Evolutionary conservation across 1,140 invertebrate genomes (phyloP).

Genomic region (Drosophila micromelanica): DNA sequence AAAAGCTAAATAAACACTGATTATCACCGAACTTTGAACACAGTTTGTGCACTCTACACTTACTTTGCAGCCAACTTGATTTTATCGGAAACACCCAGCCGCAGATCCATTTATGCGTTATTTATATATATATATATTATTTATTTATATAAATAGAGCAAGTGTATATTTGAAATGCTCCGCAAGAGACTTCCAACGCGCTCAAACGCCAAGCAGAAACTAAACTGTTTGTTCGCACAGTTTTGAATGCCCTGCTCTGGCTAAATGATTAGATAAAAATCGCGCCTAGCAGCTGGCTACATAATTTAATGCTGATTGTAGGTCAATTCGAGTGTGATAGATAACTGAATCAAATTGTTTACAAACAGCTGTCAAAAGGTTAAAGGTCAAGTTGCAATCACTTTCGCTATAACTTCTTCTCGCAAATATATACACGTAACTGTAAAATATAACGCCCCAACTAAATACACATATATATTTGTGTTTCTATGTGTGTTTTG

Average conservation of each 20-base stretch:
- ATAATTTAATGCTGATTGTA: constrained; percentile 7
- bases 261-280: constrained; percentile 46
- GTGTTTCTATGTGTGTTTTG: background rate
- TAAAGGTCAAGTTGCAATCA: constrained; percentile 14
- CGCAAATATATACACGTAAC: background rate
- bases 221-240: constrained; percentile 31
- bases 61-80: constrained; percentile 61
- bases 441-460: background rate
- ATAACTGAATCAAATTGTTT: constrained; percentile 4
- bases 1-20: background rate
- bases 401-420: background rate
- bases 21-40: background rate
- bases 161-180: constrained; percentile 24
- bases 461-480: background rate
- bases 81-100: constrained; percentile 56
- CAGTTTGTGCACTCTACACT: constrained; percentile 24
- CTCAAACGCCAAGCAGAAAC: constrained; percentile 59
- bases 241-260: constrained; percentile 42
- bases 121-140: constrained; percentile 10
- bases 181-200: constrained; percentile 60
- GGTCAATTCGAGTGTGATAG: background rate
- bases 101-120: constrained; percentile 51
- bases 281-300: constrained; percentile 48
- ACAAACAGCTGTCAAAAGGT: background rate
- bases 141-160: constrained; percentile 20